Evolutionary conservation across 1,140 invertebrate species (phyloP), one percentile per base, ranked within the genome.

Genomic region (Dinothrombium tinctorium): DNA sequence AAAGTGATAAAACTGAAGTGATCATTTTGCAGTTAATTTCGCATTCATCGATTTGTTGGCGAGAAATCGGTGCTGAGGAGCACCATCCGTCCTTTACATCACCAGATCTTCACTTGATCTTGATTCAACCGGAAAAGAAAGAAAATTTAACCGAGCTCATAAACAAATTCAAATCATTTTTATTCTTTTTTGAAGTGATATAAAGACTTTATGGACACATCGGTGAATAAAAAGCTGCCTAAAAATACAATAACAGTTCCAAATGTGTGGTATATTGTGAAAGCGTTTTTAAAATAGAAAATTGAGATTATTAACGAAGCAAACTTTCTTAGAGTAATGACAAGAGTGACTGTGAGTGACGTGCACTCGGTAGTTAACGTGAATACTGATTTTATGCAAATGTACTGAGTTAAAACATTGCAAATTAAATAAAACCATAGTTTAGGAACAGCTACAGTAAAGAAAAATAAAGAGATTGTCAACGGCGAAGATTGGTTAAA

Each of bases 281-380:
- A 98, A 2, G 76, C 72, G 65, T 98, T 96, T 45, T 74, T 63
- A 56, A 98, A 98, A 56, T 92, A 96, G 26, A 84, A 52, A 50
- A 98, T 92, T 2, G 90, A 96, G 54, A 98, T 77, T 14, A 98
- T 59, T 31, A 98, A 61, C 8, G 86, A 92, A 5, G 84, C 63
- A 56, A 98, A 98, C 59, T 98, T 98, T 24, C 92, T 64, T 35
- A 96, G 57, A 1, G 92, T 98, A 11, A 96, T 73, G 2, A 96
- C 82, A 41, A 98, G 61, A 0, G 89, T 98, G 0, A 98, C 87
- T 0, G 84, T 89, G 11, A 98, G 56, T 0, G 89, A 92, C 7
- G 78, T 70, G 54, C 84, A 90, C 56, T 90, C 82, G 0, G 87
- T 81, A 2, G 84, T 94, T 51, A 96, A 64, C 14, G 76, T 68